Percentiles rank a stretch among this genome's conserved stretches.
Conservation (phyloP, 2,113 vertebrate genomes). For the Propithecus coquereli region DNA sequence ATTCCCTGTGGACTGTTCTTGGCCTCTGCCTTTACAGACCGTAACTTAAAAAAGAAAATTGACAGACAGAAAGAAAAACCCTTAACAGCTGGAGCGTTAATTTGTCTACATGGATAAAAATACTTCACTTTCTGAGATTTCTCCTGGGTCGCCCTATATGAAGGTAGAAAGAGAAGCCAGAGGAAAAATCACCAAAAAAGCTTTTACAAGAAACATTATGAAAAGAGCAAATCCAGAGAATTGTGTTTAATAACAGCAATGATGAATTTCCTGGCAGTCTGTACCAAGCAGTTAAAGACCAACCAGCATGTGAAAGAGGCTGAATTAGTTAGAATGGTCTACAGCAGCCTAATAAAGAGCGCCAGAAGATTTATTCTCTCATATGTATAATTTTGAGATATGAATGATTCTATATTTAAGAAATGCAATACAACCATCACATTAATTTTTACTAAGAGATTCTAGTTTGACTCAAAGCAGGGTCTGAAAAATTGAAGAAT, state of each 20-base stretch:
- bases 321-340: conserved; percentile 63
- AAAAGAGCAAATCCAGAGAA: conserved; percentile 67
- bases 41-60: conserved; percentile 65
- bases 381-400: conserved; percentile 67
- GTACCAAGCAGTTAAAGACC: conserved; percentile 65
- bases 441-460: conserved; percentile 77
- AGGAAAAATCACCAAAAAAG: conserved; percentile 62
- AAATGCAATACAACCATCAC: conserved; percentile 72
- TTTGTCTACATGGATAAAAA: conserved; percentile 48
- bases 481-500: conserved; percentile 81
- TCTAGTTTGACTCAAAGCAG: conserved; percentile 76
- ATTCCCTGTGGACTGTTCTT: conserved; percentile 53
- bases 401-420: conserved; percentile 75
- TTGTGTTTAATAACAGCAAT: conserved; percentile 75
- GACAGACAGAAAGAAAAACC: conserved; percentile 56
- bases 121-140: conserved; percentile 44
- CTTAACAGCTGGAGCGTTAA: conserved; percentile 51
- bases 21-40: conserved; percentile 54
- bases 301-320: conserved; percentile 63
- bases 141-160: conserved; percentile 28
- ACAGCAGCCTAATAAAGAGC: conserved; percentile 54
- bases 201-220: conserved; percentile 63
- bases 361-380: conserved; percentile 64
- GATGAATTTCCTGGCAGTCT: conserved; percentile 71
- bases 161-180: conserved; percentile 46